Conservation (phyloP, 1,140 invertebrate species). For the Drosophila baimaii region DNA sequence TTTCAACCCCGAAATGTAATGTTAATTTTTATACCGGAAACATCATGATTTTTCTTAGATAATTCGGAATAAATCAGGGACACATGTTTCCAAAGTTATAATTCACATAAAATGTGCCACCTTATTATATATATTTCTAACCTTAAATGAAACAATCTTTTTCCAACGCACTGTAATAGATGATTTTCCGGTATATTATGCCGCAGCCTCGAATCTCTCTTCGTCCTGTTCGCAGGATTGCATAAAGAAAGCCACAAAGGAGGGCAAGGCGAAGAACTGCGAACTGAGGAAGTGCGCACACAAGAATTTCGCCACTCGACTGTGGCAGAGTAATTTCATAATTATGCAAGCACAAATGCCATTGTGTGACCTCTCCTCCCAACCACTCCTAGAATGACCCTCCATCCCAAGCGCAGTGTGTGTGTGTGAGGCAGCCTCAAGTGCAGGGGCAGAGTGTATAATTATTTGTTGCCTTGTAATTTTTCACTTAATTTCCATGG, state of each 20-base stretch:
- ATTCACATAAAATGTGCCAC: no score
- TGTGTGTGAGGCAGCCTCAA: slow-evolving; percentile 43
- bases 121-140: not conserved
- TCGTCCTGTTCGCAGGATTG: slow-evolving; percentile 8
- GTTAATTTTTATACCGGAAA: no score
- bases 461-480: slow-evolving; percentile 78
- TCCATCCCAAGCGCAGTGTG: slow-evolving; percentile 13
- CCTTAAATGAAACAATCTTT: not conserved
- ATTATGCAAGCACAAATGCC: slow-evolving; percentile 77
- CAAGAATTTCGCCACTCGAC: slow-evolving; percentile 62
- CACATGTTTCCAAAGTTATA: not conserved
- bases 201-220: slow-evolving; percentile 14
- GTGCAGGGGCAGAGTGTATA: slow-evolving; percentile 73
- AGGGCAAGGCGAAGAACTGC: slow-evolving; percentile 41
- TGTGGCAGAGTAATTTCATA: slow-evolving; percentile 80
- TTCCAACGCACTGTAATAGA: not conserved
- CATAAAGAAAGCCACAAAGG: slow-evolving; percentile 15
- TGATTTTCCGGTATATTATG: slow-evolving; percentile 5
- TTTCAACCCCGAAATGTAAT: no score
- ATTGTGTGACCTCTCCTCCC: slow-evolving; percentile 70
- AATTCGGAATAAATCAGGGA: no score
- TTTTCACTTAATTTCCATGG: slow-evolving; percentile 78
- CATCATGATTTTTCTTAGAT: no score
- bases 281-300: slow-evolving; percentile 66
- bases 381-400: slow-evolving; percentile 15